A percentile compares a stretch with the other conserved stretches of the same genome.
These are phyloP conservation scores for Proisotoma minuta DNA, from an alignment of 2,888 invertebrate species.

Conservation along the genomic window DNA sequence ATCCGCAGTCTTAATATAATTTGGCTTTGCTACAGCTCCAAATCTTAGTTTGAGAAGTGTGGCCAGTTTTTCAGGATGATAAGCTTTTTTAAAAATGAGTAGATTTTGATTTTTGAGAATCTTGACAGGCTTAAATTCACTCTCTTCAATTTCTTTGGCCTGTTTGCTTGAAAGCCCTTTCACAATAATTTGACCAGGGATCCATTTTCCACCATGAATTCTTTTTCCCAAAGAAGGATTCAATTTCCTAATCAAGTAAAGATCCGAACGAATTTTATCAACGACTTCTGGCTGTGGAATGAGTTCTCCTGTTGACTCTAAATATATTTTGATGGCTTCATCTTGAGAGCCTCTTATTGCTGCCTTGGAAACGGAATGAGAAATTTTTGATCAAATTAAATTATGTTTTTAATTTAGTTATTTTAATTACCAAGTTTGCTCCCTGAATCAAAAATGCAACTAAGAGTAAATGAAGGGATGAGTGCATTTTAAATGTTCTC, in stretches of 20 bases:
- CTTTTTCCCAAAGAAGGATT: constrained; percentile 18
- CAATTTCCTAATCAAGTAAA: constrained; percentile 27
- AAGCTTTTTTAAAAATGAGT: constrained; percentile 27
- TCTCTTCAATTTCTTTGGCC: constrained; percentile 27
- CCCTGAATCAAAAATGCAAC: no score
- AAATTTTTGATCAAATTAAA: no score
- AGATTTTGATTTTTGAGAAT: constrained; percentile 23
- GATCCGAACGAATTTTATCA: constrained; percentile 29
- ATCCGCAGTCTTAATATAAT: not conserved
- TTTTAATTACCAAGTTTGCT: no score
- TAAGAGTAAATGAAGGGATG: no score
- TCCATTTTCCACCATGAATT: constrained; percentile 30
- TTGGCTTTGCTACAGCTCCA: constrained; percentile 29
- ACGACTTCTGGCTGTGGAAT: constrained; percentile 29
- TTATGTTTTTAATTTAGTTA: no score
- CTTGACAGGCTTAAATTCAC: constrained; percentile 36
- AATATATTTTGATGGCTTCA: constrained; percentile 31
- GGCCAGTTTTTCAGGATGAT: constrained; percentile 31
- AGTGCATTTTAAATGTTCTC: no score
- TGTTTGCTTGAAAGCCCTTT: constrained; percentile 27
- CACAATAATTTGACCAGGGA: constrained; percentile 29
- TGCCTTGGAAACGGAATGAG: no score
- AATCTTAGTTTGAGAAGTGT: constrained; percentile 29
- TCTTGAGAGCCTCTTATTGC: no score
- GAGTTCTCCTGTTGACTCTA: constrained; percentile 32